Conservation (phyloP, 2,888 invertebrate genomes). For the Heliconius charithonia region DNA sequence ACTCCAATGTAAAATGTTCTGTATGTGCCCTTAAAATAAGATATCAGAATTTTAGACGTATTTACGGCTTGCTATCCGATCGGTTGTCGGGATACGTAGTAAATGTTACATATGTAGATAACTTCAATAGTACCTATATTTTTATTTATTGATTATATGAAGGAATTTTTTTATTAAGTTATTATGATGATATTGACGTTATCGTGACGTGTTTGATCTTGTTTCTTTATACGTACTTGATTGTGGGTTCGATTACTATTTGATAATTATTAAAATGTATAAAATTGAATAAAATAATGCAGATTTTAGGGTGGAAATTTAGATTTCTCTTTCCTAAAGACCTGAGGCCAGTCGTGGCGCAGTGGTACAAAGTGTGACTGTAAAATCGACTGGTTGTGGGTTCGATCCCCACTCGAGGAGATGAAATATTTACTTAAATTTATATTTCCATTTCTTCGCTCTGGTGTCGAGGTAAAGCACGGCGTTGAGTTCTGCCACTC, state of each 20-base stretch:
- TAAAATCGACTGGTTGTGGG: too few relatives aligned
- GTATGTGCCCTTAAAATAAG: slow-evolving; percentile 18
- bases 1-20: neutral
- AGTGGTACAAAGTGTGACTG: too few relatives aligned
- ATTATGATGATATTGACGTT: neutral
- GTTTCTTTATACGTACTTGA: neutral
- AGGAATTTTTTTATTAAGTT: neutral
- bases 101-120: slow-evolving; percentile 25
- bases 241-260: neutral
- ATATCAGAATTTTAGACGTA: slow-evolving; percentile 55
- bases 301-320: too few relatives aligned
- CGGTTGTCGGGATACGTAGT: slow-evolving; percentile 42
- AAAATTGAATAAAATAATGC: too few relatives aligned
- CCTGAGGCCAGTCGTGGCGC: too few relatives aligned
- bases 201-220: neutral
- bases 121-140: slow-evolving; percentile 7
- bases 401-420: too few relatives aligned
- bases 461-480: too few relatives aligned
- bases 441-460: too few relatives aligned
- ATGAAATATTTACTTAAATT: too few relatives aligned
- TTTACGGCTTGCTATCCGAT: slow-evolving; percentile 59
- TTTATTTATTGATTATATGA: slow-evolving; percentile 21
- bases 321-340: too few relatives aligned
- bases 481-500: too few relatives aligned
- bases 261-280: neutral